Base-by-base conservation (phyloP, 2,797 vertebrate species). In the Coilia nasus region DNA sequence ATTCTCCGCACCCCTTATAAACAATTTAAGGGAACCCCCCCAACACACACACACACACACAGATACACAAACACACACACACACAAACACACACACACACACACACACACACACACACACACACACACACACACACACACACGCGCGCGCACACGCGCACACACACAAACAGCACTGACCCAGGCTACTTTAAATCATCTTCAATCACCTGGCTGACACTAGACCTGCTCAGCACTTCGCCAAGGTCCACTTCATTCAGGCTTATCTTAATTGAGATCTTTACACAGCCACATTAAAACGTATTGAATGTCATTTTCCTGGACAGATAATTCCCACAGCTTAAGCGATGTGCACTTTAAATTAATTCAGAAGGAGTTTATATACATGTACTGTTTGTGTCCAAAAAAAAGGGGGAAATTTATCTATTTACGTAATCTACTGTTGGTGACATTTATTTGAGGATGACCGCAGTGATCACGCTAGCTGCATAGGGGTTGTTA, bases 181-280 rank as follows among this genome's bases (percentile, higher is more conserved):
- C 85, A 82, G 85, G 82, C 25, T 15, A 80, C 80, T 81, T 87
- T 87, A 87, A 91, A 89, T 89, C 84, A 83, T 87, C 83, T 90
- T 82, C 88, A 85, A 89, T 93, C 90, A 89, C 31, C 82, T 86
- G 87, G 81, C 82, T 56, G 84, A 86, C 85, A 71, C 28, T 85
- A 81, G 84, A 19, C 81, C 84, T 41, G 86, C 89, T 89, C 84
- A 50, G 88, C 89, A 89, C 83, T 88, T 90, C 89, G 86, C 90
- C 85, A 89, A 78, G 87, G 90, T 88, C 85, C 85, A 81, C 83
- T 91, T 93, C 90, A 87, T 89, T 92, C 88, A 87, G 88, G 83
- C 87, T 31, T 93, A 94, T 95, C 93, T 95, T 93, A 95, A 95
- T 94, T 89, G 93, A 93, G 93, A 94, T 95, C 93, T 94, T 89